Evolutionary conservation across 2,888 invertebrate genomes (phyloP).

Genomic region (Drosophila sordidula): DNA sequence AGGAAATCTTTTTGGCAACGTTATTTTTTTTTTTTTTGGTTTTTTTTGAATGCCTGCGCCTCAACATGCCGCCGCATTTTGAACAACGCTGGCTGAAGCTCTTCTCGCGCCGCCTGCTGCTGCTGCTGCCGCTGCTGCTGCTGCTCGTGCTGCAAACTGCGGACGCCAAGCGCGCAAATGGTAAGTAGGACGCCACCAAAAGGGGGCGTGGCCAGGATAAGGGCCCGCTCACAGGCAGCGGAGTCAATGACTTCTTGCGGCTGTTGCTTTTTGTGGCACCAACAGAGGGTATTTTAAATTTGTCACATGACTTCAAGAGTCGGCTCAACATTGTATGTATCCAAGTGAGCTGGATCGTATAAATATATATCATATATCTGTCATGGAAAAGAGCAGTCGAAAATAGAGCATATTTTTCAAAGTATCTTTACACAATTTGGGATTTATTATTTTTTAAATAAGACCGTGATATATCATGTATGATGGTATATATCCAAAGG

Average conservation of each 20-base stretch:
- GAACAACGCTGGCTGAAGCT: conserved; percentile 81
- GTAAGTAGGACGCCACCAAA: conserved; percentile 56
- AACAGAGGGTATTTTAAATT: neutral
- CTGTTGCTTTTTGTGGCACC: neutral
- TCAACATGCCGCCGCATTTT: conserved; percentile 77
- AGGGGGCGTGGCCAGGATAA: conserved; percentile 11
- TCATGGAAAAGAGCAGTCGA: too few species aligned
- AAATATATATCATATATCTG: too few species aligned
- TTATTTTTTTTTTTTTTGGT: neutral
- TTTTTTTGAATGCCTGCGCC: conserved; percentile 59
- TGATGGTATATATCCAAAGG: too few species aligned
- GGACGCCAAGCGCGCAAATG: conserved; percentile 70
- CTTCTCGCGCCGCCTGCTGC: conserved; percentile 59
- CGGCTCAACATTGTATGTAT: too few species aligned
- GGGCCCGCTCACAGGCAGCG: conserved; percentile 19
- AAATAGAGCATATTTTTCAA: too few species aligned
- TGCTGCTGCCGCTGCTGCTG: conserved; percentile 33
- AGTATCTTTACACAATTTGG: too few species aligned
- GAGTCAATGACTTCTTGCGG: conserved; percentile 57
- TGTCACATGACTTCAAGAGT: too few species aligned
- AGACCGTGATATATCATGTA: too few species aligned
- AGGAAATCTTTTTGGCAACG: conserved; percentile 72
- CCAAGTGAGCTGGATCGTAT: too few species aligned
- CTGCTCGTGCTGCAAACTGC: conserved; percentile 52
- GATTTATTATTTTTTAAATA: too few species aligned